A percentile compares a stretch with the other conserved stretches of the same genome.
These are phyloP conservation scores for Orchestia grillus DNA, from an alignment of 1,140 invertebrate species.

Conservation along the genomic window DNA sequence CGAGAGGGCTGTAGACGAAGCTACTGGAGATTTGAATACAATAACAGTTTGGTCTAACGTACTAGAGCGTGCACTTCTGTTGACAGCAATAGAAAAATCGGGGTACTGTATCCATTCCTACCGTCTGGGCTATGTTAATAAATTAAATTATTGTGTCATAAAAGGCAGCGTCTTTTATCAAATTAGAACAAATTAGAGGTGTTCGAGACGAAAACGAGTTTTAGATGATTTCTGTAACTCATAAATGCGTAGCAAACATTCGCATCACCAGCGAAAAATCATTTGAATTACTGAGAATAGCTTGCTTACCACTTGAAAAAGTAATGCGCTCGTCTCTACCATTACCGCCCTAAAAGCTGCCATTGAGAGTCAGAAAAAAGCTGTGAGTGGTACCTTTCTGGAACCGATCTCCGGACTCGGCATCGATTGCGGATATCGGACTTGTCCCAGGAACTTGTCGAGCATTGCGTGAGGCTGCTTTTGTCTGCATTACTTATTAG, in stretches of 20 bases:
- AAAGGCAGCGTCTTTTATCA: too few relatives aligned
- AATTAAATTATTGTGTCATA: too few relatives aligned
- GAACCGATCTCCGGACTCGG: not conserved
- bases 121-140: too few relatives aligned
- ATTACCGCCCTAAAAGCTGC: not conserved
- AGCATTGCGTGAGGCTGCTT: not conserved
- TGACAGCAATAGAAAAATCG: too few relatives aligned
- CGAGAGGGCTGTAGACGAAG: too few relatives aligned
- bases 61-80: too few relatives aligned
- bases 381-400: not conserved
- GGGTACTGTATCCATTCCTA: too few relatives aligned
- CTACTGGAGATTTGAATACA: too few relatives aligned
- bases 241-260: not conserved
- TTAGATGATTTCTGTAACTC: too few relatives aligned
- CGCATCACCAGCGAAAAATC: not conserved
- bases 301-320: not conserved
- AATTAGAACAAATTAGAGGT: too few relatives aligned
- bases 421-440: not conserved
- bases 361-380: not conserved
- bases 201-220: too few relatives aligned
- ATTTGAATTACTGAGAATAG: not conserved
- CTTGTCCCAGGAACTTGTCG: not conserved
- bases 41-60: too few relatives aligned
- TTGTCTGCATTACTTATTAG: conserved; percentile 1
- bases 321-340: not conserved